phyloP scores from a whole-genome alignment of 2,797 vertebrate genomes.

The Macrochelys suwanniensis region DNA sequence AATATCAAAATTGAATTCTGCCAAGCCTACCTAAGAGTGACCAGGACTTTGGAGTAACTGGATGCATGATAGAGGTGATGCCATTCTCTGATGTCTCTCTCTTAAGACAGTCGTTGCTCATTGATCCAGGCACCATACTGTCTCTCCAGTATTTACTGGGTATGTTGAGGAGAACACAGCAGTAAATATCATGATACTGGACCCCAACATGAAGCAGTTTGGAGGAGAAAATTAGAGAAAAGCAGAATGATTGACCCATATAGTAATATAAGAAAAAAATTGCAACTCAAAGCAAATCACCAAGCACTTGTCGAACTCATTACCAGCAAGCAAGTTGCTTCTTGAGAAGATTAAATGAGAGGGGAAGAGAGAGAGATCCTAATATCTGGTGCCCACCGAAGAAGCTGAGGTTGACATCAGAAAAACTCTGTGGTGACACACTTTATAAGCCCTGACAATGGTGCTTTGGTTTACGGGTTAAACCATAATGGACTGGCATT shows the following conservation, averaged over 20 bases:
- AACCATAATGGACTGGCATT: no score
- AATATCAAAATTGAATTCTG: no score
- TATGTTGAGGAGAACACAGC: background rate
- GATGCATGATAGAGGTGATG: background rate
- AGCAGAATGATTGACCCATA: background rate
- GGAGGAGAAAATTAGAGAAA: background rate
- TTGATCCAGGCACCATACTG: background rate
- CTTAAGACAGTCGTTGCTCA: background rate
- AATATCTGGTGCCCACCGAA: background rate
- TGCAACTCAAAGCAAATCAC: background rate
- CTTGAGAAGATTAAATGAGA: background rate
- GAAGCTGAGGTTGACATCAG: background rate
- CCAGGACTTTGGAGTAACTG: background rate
- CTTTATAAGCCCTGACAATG: background rate
- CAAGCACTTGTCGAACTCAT: background rate
- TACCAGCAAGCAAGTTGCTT: background rate
- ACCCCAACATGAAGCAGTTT: background rate
- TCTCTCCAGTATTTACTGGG: background rate
- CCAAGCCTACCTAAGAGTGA: background rate
- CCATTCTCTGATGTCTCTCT: background rate
- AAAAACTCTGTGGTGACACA: background rate
- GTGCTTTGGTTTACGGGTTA: background rate
- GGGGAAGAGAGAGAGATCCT: background rate
- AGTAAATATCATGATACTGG: fast-evolving
- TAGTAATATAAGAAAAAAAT: background rate